These are phyloP conservation scores for Erebia aethiops DNA, from an alignment of 2,888 invertebrate genomes.

Conservation along the genomic window DNA sequence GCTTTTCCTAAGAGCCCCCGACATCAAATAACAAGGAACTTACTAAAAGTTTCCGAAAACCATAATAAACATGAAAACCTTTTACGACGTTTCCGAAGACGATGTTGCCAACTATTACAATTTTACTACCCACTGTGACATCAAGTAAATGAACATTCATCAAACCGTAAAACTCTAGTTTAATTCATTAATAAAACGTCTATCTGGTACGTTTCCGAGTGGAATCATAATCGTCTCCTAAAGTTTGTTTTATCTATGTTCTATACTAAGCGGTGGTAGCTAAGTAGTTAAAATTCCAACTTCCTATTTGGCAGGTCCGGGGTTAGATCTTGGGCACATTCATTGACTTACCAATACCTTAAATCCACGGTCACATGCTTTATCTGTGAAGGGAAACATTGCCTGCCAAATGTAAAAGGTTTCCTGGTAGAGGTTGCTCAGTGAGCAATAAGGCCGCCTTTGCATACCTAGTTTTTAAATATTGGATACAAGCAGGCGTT, in stretches of 20 bases:
- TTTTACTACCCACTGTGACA: constrained; percentile 36
- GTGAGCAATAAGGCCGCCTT: no score
- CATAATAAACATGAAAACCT: constrained; percentile 49
- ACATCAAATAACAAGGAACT: neutral
- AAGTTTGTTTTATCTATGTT: constrained; percentile 1
- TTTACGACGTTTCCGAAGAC: constrained; percentile 40
- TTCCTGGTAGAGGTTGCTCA: no score
- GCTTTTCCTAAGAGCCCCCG: neutral
- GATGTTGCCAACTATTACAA: constrained; percentile 33
- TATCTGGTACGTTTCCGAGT: constrained; percentile 19
- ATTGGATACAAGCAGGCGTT: no score
- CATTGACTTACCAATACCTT: no score
- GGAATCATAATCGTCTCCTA: constrained; percentile 6
- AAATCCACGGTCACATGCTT: no score
- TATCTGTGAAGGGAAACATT: no score
- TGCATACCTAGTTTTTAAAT: no score
- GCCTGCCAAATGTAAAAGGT: no score
- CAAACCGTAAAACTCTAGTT: constrained; percentile 31
- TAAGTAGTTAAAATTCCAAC: neutral
- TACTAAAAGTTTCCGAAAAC: constrained; percentile 24
- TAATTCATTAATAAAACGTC: constrained; percentile 21
- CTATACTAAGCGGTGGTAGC: neutral
- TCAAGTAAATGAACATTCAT: constrained; percentile 37
- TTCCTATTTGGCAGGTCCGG: no score
- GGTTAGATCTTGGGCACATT: no score